Conservation (phyloP, 2,113 vertebrate genomes). For the Helogale parvula region DNA sequence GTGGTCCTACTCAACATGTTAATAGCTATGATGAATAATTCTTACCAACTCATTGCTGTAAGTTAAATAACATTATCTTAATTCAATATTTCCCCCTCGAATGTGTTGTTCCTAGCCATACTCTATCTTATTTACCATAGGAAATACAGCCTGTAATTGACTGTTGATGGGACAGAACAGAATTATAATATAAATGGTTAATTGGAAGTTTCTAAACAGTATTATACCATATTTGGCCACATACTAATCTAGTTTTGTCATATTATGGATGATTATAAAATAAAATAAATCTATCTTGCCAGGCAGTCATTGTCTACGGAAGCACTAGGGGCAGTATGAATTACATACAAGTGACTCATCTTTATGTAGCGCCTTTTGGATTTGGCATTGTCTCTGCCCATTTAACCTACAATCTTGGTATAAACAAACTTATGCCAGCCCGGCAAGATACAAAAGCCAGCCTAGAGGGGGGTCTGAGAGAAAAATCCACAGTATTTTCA, state of each 20-base stretch:
- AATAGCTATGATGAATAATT: slow-evolving; percentile 99
- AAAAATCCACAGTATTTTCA: neutral
- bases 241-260: neutral
- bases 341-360: neutral
- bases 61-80: slow-evolving; percentile 81
- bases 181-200: neutral
- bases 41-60: slow-evolving; percentile 98
- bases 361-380: rapidly evolving
- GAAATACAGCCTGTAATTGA: neutral
- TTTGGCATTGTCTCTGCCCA: neutral
- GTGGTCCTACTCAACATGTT: slow-evolving; percentile 99
- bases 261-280: neutral
- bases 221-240: neutral
- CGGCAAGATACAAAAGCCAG: neutral
- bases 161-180: neutral
- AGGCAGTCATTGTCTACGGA: neutral
- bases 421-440: neutral
- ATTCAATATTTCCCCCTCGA: neutral
- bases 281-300: neutral
- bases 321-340: neutral
- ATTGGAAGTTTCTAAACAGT: neutral
- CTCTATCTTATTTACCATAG: neutral
- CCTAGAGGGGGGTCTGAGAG: neutral
- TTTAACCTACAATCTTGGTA: neutral
- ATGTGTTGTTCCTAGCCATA: neutral